Evolutionary conservation across 1,140 invertebrate genomes (phyloP), one percentile per base, ranked within the genome.

Genomic region (Melitaea cinxia): DNA sequence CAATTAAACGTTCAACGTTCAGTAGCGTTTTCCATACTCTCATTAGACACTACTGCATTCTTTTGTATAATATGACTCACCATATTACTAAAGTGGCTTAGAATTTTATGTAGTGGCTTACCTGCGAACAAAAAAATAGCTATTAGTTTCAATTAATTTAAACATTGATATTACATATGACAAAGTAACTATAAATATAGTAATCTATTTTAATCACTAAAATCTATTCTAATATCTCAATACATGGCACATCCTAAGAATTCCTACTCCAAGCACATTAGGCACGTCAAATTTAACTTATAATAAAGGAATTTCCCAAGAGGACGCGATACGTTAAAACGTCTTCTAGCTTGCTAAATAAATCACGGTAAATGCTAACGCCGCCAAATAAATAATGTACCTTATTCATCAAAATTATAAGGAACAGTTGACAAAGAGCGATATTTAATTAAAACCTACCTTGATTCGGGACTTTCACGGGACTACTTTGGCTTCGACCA

Each of bases 321-420:
- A 72, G 73, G 73, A 59, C 56, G 73, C 68, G 67, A 78, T 72
- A 65, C 75, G 75, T 77, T 83, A 80, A 78, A 82, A 80, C 74
- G 77, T 82, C 78, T 76, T 79, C 67, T 85, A 84, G 83, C 78
- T 85, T 75, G 61, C 63, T 61, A 66, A 80, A 88, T 90, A 88
- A 90, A 88, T 88, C 88, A 87, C 70, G 54, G 78, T 75, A 72
- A 85, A 67, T 75, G 79, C 78, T 74, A 82, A 81, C 78, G 80
- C 73, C 73, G 78, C 78, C 80, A 83, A 82, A 88, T 88, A 88
- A 89, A 91, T 91, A 86, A 89, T 91, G 87, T 91, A 83, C 86
- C 87, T 88, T 87, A 91, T 88, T 89, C 84, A 86, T 91, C 83
- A 88, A 87, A 89, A 91, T 91, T 88, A 89, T 83, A 88, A 88